Percentiles rank a stretch among this genome's conserved stretches.
Conservation (phyloP, 2,113 vertebrate species). For the Marmota monax region DNA sequence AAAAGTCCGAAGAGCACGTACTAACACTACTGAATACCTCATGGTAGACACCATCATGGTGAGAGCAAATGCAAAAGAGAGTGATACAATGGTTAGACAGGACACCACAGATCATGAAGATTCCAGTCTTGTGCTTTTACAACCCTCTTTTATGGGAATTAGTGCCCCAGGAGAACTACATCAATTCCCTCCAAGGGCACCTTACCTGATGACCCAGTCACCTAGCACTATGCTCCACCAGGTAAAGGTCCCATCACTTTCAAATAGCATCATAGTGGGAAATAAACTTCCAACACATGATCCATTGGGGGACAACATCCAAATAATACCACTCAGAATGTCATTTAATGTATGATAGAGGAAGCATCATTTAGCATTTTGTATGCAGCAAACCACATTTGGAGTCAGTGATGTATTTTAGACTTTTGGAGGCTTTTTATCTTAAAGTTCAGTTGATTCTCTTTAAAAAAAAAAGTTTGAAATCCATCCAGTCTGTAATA, state of each 20-base stretch:
- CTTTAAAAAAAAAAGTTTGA: neutral
- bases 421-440: neutral
- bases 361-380: neutral
- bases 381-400: neutral
- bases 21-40: neutral
- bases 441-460: neutral
- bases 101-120: neutral
- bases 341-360: neutral
- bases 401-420: neutral
- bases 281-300: neutral
- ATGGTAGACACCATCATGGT: neutral
- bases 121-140: neutral
- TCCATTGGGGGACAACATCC: neutral
- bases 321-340: neutral
- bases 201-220: rapidly evolving
- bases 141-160: neutral
- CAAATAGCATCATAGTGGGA: neutral
- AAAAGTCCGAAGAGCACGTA: neutral
- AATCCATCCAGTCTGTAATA: neutral
- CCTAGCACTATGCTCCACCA: too few relatives aligned
- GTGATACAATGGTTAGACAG: neutral
- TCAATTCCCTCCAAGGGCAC: neutral
- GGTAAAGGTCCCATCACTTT: neutral
- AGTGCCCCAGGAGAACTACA: neutral
- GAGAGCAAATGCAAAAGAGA: neutral